These are phyloP conservation scores for Manis javanica DNA, from an alignment of 2,797 vertebrate species.

Conservation along the genomic window DNA sequence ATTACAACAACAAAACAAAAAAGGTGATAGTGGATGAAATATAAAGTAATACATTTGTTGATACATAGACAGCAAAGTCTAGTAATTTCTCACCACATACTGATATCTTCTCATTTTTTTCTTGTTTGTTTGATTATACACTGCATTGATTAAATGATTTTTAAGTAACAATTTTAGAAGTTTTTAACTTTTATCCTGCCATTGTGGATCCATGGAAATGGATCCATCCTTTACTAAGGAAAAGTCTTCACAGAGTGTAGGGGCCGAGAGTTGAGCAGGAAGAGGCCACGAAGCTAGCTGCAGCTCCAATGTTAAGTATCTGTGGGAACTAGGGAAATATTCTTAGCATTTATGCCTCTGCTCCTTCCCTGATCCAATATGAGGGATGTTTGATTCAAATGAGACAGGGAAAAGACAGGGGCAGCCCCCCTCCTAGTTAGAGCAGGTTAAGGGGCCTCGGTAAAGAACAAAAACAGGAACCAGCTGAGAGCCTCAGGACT, in stretches of 20 bases:
- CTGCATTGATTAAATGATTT: neutral
- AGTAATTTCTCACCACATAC: neutral
- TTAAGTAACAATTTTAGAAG: neutral
- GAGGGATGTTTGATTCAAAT: neutral
- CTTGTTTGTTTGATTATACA: neutral
- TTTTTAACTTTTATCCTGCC: neutral
- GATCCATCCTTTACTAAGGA: neutral
- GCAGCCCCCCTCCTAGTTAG: too few species aligned
- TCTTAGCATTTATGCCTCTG: neutral
- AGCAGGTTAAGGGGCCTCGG: too few species aligned
- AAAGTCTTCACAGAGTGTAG: neutral
- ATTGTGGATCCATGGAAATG: neutral
- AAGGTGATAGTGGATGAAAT: neutral
- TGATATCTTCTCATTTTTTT: neutral
- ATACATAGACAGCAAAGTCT: neutral
- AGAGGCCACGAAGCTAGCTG: neutral
- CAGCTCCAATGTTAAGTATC: neutral
- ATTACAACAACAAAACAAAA: neutral
- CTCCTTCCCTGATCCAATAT: neutral
- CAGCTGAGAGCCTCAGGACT: too few species aligned
- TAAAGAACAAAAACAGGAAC: too few species aligned
- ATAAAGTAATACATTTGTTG: neutral
- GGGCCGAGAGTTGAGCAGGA: accelerated
- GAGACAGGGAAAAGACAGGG: too few species aligned
- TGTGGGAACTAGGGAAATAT: neutral